phyloP scores from a whole-genome alignment of 2,113 vertebrate genomes.

The Myiopsitta monachus region DNA sequence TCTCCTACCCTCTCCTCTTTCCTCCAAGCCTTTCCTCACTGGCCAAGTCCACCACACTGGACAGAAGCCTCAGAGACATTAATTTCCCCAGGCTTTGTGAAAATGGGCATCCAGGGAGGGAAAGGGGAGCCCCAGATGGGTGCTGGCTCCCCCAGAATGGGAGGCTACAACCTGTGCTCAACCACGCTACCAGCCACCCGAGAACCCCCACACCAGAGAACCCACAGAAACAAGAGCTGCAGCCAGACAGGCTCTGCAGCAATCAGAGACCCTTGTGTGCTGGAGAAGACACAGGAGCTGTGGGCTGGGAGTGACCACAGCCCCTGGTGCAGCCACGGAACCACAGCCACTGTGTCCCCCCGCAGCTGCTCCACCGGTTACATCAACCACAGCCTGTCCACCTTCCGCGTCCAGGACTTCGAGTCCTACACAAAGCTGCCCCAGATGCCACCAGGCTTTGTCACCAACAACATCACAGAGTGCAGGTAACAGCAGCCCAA shows the following conservation, averaged over 20 bases:
- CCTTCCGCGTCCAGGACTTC: slow-evolving; percentile 78
- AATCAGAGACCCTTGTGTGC: neutral
- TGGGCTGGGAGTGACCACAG: neutral
- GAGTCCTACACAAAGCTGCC: neutral
- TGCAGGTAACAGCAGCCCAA: slow-evolving; percentile 80
- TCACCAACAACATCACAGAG: slow-evolving; percentile 39
- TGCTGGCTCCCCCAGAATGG: neutral
- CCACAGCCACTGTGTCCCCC: neutral
- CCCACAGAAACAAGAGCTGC: neutral
- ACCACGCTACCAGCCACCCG: neutral
- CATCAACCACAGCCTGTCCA: slow-evolving; percentile 86
- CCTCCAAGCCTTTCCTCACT: neutral
- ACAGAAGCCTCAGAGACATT: neutral
- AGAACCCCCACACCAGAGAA: neutral
- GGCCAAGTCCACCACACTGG: neutral
- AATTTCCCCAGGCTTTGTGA: neutral
- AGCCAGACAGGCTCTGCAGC: neutral
- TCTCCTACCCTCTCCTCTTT: neutral
- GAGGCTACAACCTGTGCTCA: neutral
- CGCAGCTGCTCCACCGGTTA: slow-evolving; percentile 88
- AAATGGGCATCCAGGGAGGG: neutral
- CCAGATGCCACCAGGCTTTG: neutral
- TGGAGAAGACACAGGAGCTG: neutral
- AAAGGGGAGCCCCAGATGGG: neutral
- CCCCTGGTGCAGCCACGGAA: neutral